Conservation (phyloP, 2,888 invertebrate genomes). For the Hemistola chrysoprasaria region DNA sequence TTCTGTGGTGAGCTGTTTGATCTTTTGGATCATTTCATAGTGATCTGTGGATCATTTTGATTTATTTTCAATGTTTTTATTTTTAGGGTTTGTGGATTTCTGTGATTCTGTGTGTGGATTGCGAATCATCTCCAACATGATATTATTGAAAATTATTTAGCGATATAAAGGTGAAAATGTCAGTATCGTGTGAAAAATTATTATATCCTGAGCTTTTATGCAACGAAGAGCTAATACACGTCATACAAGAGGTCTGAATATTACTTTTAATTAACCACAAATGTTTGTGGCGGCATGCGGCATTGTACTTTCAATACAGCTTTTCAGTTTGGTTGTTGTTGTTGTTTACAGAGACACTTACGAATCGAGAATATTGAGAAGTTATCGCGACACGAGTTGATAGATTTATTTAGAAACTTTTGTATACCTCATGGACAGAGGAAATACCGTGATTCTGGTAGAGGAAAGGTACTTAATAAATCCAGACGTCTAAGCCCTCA, state of each 20-base stretch:
- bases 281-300: neutral
- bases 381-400: slow-evolving; percentile 59
- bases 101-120: no score
- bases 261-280: neutral
- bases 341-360: slow-evolving; percentile 60
- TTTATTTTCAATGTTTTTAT: no score
- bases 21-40: slow-evolving; percentile 19
- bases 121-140: no score
- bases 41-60: no score
- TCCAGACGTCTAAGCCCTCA: slow-evolving; percentile 54
- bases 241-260: slow-evolving; percentile 64
- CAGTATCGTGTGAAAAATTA: slow-evolving; percentile 64
- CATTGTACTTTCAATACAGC: neutral
- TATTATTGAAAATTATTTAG: slow-evolving; percentile 1
- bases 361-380: slow-evolving; percentile 50
- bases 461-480: slow-evolving; percentile 64
- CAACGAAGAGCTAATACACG: slow-evolving; percentile 60
- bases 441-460: slow-evolving; percentile 63
- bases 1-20: slow-evolving; percentile 8
- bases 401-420: slow-evolving; percentile 67
- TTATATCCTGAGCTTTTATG: slow-evolving; percentile 71
- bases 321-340: slow-evolving; percentile 12
- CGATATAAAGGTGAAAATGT: slow-evolving; percentile 41
- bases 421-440: slow-evolving; percentile 75
- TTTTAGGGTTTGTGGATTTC: no score